These are phyloP conservation scores for Ptychobarbus kaznakovi DNA, from an alignment of 2,797 vertebrate species.

Conservation along the genomic window DNA sequence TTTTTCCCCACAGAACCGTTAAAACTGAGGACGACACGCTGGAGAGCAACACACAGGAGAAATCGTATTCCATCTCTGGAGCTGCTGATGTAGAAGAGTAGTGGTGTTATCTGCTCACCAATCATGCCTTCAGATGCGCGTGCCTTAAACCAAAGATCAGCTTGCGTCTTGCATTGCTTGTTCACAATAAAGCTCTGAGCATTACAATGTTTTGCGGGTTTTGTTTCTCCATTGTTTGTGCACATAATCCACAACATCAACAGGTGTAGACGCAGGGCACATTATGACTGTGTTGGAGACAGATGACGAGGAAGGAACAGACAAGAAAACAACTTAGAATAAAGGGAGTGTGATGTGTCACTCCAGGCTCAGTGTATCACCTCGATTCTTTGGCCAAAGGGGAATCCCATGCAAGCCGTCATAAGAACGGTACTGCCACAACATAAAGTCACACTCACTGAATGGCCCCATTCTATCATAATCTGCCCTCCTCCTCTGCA, in stretches of 20 bases:
- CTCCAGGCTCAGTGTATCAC: conserved; percentile 22
- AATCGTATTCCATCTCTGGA: conserved; percentile 76
- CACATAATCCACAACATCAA: neutral
- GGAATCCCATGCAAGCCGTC: conserved; percentile 61
- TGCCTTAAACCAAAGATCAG: conserved; percentile 66
- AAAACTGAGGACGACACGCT: conserved; percentile 77
- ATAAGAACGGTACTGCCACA: conserved; percentile 62
- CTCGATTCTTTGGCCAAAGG: conserved; percentile 28
- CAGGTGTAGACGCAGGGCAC: conserved; percentile 10
- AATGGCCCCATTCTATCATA: conserved; percentile 80
- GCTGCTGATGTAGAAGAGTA: conserved; percentile 76
- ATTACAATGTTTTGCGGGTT: conserved; percentile 63
- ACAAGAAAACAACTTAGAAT: conserved; percentile 16
- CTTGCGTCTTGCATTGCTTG: conserved; percentile 60
- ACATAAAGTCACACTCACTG: conserved; percentile 70
- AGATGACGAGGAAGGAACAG: conserved; percentile 6
- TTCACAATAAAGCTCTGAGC: conserved; percentile 77
- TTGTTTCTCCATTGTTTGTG: conserved; percentile 46
- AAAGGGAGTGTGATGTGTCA: conserved; percentile 12
- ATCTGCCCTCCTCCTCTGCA: conserved; percentile 72
- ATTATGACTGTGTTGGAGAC: neutral
- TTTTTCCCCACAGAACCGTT: conserved; percentile 70
- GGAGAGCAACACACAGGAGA: conserved; percentile 75
- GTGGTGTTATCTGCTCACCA: conserved; percentile 59
- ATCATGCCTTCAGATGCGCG: conserved; percentile 65